Conservation (phyloP, 2,797 vertebrate genomes). For the Eidolon dupreanum region DNA sequence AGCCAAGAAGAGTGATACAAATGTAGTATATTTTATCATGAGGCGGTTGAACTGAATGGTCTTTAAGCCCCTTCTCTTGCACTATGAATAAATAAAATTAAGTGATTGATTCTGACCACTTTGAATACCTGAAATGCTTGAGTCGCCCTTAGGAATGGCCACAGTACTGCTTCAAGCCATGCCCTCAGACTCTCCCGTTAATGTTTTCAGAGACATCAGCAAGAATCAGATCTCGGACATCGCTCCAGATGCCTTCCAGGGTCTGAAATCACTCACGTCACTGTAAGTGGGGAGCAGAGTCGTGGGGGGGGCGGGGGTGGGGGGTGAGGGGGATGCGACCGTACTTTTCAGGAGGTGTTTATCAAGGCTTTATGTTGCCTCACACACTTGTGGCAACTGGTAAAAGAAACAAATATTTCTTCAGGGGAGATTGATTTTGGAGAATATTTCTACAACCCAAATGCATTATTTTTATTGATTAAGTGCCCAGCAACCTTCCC, state of each 20-base stretch:
- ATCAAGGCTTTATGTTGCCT: slow-evolving; percentile 78
- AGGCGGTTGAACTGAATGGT: not conserved
- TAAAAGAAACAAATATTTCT: slow-evolving; percentile 84
- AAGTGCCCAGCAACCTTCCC: slow-evolving; percentile 74
- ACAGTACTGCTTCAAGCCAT: not conserved
- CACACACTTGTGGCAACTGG: slow-evolving; percentile 75
- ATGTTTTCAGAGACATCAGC: slow-evolving; percentile 94
- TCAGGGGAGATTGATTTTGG: slow-evolving; percentile 81
- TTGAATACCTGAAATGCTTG: not conserved
- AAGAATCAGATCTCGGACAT: slow-evolving; percentile 99
- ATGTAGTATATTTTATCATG: not conserved
- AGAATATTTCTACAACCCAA: slow-evolving; percentile 79
- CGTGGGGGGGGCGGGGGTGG: not conserved
- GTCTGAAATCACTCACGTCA: slow-evolving; percentile 96
- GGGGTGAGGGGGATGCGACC: not conserved
- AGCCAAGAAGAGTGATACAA: not conserved
- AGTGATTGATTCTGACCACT: not conserved
- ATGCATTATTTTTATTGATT: slow-evolving; percentile 81
- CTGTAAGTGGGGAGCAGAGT: slow-evolving; percentile 91
- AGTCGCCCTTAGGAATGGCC: not conserved
- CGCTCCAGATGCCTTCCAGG: slow-evolving; percentile 95
- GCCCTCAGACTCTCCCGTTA: slow-evolving; percentile 47
- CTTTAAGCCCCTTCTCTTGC: not conserved
- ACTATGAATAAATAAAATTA: not conserved
- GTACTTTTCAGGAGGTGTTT: slow-evolving; percentile 46